phyloP scores from a whole-genome alignment of 2,888 invertebrate genomes.

The Allacma fusca region DNA sequence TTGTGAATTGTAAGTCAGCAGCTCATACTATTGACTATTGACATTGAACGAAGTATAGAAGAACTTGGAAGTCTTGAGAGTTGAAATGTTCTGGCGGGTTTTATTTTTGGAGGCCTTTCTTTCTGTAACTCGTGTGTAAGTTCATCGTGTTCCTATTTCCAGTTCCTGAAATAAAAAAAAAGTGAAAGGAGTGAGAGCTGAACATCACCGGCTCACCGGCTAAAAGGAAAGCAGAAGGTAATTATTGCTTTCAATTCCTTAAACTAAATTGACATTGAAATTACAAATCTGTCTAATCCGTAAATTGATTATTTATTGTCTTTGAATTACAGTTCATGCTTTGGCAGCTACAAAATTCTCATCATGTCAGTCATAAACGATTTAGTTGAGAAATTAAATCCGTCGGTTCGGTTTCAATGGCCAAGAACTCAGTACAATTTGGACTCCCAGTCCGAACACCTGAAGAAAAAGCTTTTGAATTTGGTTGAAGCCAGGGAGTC shows the following conservation, averaged over 20 bases:
- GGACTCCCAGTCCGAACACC: not conserved
- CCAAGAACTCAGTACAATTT: conserved; percentile 13
- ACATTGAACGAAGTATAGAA: no score
- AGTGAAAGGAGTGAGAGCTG: no score
- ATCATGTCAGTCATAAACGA: conserved; percentile 6
- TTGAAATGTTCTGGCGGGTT: conserved; percentile 6
- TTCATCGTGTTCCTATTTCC: not conserved
- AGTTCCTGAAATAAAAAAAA: not conserved
- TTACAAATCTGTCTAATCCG: no score
- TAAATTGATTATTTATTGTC: no score
- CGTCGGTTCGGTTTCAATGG: conserved; percentile 26
- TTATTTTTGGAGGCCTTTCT: not conserved
- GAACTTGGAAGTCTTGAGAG: not conserved
- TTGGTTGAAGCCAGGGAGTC: conserved; percentile 31
- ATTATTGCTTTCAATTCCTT: no score
- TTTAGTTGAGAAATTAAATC: conserved; percentile 32
- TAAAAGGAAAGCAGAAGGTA: no score
- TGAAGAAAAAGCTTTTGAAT: conserved; percentile 23
- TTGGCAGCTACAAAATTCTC: no score
- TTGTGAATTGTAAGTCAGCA: no score
- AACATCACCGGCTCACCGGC: no score
- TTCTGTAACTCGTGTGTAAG: not conserved
- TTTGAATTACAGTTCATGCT: no score
- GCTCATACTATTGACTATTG: no score
- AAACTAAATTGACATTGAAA: no score